These are phyloP conservation scores for Dolichopus griseipennis DNA, from an alignment of 2,888 invertebrate genomes.

Conservation along the genomic window DNA sequence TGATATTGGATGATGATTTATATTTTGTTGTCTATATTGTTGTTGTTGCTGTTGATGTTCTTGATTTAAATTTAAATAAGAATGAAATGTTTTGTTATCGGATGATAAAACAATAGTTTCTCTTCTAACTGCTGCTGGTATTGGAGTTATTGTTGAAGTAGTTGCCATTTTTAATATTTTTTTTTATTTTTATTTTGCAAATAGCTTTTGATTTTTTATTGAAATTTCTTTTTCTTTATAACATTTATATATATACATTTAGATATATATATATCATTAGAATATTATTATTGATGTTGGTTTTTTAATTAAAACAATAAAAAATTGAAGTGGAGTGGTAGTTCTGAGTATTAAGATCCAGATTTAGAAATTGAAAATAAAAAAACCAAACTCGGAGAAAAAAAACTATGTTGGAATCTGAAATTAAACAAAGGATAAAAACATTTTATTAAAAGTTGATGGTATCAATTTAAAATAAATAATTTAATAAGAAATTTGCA, in stretches of 20 bases:
- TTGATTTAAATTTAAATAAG: background rate
- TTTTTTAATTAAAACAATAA: background rate
- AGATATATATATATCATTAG: background rate
- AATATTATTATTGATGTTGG: background rate
- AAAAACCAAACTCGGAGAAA: background rate
- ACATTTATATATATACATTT: no score
- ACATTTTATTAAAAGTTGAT: background rate
- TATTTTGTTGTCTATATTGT: background rate
- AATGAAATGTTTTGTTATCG: background rate
- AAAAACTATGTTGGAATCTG: background rate
- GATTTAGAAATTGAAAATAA: background rate
- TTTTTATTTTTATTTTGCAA: background rate
- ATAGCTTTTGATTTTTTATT: background rate
- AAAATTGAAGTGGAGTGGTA: slow-evolving; percentile 1
- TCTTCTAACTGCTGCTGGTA: background rate
- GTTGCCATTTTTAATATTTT: background rate
- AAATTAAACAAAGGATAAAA: background rate
- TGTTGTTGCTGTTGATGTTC: background rate
- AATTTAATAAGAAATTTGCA: no score
- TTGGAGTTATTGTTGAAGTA: slow-evolving; percentile 1
- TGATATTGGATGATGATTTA: background rate
- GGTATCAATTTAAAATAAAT: no score
- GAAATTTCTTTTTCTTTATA: background rate
- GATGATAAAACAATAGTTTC: slow-evolving; percentile 1
- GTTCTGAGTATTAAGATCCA: background rate